phyloP scores from a whole-genome alignment of 2,888 invertebrate genomes.

The Callosobruchus maculatus region DNA sequence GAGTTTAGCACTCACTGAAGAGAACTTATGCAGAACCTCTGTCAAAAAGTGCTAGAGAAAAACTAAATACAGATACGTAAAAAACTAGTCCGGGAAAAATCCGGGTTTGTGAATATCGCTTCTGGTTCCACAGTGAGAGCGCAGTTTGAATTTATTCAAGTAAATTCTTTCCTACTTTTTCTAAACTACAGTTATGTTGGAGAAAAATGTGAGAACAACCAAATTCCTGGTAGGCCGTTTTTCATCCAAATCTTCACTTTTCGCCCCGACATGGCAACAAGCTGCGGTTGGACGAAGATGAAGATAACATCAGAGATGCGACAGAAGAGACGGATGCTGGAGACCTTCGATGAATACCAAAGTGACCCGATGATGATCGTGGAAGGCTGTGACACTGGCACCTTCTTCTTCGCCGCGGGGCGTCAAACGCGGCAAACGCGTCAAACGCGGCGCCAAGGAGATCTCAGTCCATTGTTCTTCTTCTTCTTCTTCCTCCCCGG shows the following conservation, averaged over 20 bases:
- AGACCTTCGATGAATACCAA: constrained; percentile 14
- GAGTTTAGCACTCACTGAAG: no score
- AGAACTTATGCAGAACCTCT: no score
- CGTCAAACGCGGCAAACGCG: background rate
- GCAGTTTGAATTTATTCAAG: no score
- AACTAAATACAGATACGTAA: no score
- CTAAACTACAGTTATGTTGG: no score
- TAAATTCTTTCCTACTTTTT: no score
- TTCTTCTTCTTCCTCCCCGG: background rate
- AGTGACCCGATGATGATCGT: constrained; percentile 4
- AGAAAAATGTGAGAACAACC: no score
- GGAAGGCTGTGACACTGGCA: background rate
- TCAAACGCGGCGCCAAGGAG: background rate
- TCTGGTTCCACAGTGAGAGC: no score
- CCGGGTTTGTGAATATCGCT: no score
- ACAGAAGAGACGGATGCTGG: constrained; percentile 13
- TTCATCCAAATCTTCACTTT: background rate
- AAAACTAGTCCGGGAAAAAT: no score
- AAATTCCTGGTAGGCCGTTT: no score
- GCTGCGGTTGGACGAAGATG: constrained; percentile 7
- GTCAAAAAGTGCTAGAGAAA: no score
- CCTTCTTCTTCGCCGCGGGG: background rate
- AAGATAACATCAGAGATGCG: constrained; percentile 1
- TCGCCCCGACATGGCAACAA: background rate
- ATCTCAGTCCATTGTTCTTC: background rate